Evolutionary conservation across 2,113 vertebrate species (phyloP).

Genomic region (Brienomyrus longianalis): DNA sequence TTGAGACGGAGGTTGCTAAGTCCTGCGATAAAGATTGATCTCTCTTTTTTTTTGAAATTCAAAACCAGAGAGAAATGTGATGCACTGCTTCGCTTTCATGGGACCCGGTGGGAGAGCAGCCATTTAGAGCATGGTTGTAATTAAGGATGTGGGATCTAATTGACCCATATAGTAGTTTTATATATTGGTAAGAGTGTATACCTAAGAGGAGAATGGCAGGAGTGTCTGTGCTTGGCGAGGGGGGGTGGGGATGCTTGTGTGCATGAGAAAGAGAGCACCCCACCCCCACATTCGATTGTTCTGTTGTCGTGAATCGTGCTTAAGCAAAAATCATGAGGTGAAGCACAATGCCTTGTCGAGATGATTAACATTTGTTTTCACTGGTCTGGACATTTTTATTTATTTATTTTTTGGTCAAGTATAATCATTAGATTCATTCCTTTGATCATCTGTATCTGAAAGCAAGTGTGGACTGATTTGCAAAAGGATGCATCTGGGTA

Average conservation of each 20-base stretch:
- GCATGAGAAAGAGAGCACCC: background rate
- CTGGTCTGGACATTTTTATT: background rate
- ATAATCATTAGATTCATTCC: background rate
- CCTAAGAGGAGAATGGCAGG: background rate
- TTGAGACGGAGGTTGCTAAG: slow-evolving; percentile 57
- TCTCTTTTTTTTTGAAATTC: slow-evolving; percentile 19
- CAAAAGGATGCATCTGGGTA: background rate
- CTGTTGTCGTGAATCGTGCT: background rate
- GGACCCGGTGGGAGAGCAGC: background rate
- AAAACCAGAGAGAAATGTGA: background rate
- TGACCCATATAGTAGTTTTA: background rate
- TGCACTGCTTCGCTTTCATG: background rate
- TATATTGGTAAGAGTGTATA: background rate
- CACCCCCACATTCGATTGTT: background rate
- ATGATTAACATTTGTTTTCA: background rate
- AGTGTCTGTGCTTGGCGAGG: background rate
- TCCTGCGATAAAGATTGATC: slow-evolving; percentile 52
- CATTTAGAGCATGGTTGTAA: background rate
- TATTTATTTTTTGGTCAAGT: background rate
- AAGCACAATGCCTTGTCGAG: background rate
- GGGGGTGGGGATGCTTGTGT: background rate
- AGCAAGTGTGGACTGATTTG: background rate
- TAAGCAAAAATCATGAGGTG: background rate
- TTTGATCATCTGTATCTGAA: background rate
- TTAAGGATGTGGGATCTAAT: background rate